Base-by-base conservation (phyloP, 2,888 invertebrate species). In the Epirrita christyi region DNA sequence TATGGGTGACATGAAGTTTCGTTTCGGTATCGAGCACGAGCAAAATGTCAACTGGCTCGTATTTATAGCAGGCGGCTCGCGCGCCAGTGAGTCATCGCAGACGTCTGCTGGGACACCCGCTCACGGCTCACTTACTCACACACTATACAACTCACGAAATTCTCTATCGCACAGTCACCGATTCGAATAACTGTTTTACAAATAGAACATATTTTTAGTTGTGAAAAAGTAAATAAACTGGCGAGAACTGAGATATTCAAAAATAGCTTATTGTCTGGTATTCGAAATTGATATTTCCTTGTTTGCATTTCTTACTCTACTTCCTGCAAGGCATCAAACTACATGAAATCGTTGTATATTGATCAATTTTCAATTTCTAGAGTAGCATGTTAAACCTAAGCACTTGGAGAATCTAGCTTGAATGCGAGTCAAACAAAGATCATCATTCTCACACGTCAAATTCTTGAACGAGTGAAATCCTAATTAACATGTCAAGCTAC, bases 1-100 rank as follows among this genome's bases (percentile, higher is more conserved):
- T 55, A 60, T 55, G 52, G 63, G 63, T 74, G 72, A 72, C 67
- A 75, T 71, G 68, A 68, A 73, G 73, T 75, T 78, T 76, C 44
- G 73, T 74, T 84, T 81, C 71, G 75, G 82, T 83, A 83, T 81
- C 77, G 85, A 75, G 90, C 84, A 73, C 88, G 80, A 78, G 81
- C 79, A 90, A 91, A 58, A 92, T 92, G 91, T 89, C 92, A 91
- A 85, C 81, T 80, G 85, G 37, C 79, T 81, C 71, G 84, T 91
- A 91, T 89, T 89, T 86, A 88, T 90, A 90, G 85, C 64, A 68
- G 13, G 52, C 68, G 75, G 72, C 71, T 79, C 78, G 84, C 85
- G 80, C 80, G 80, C 84, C 84, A 71, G 72, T 89, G 88, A 88
- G 77, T 88, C 89, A 88, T 76, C 81, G 28, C 36, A 80, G 75